These are phyloP conservation scores for Zootermopsis nevadensis DNA, from an alignment of 2,888 invertebrate species.

Conservation along the genomic window DNA sequence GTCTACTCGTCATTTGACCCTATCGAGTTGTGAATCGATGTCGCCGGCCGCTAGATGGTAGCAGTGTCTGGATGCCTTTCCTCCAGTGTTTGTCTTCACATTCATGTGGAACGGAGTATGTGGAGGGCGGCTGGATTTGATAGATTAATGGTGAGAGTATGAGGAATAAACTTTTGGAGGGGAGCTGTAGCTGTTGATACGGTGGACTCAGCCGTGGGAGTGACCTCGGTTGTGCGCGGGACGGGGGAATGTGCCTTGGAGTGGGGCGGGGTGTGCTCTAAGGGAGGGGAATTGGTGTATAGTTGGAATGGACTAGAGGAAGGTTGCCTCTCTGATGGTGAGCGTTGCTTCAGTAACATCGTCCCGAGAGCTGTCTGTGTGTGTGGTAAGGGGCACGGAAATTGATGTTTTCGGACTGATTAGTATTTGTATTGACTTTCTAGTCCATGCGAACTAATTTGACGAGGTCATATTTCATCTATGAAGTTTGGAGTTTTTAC, in stretches of 20 bases:
- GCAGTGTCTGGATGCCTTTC: constrained; percentile 17
- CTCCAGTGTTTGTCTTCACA: neutral
- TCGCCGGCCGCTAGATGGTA: constrained; percentile 23
- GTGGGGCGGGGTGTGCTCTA: neutral
- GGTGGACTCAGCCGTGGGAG: neutral
- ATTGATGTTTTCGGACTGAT: constrained; percentile 13
- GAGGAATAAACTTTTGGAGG: neutral
- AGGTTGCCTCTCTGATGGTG: constrained; percentile 2
- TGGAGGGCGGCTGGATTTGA: neutral
- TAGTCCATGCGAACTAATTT: no score
- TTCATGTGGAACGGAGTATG: neutral
- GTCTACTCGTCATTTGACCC: no score
- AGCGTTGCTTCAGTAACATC: neutral
- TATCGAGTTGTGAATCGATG: no score
- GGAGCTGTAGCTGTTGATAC: neutral
- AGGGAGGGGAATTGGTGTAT: constrained; percentile 5
- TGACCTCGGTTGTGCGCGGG: neutral
- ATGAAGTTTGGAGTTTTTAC: no score
- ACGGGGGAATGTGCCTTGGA: neutral
- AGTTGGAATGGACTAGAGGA: constrained; percentile 5
- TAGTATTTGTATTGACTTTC: neutral
- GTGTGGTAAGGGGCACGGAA: neutral
- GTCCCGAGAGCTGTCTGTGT: neutral
- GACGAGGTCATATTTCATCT: neutral
- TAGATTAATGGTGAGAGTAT: neutral